These are phyloP conservation scores for Himantopus leucocephalus DNA, from an alignment of 2,113 vertebrate species.

Conservation along the genomic window DNA sequence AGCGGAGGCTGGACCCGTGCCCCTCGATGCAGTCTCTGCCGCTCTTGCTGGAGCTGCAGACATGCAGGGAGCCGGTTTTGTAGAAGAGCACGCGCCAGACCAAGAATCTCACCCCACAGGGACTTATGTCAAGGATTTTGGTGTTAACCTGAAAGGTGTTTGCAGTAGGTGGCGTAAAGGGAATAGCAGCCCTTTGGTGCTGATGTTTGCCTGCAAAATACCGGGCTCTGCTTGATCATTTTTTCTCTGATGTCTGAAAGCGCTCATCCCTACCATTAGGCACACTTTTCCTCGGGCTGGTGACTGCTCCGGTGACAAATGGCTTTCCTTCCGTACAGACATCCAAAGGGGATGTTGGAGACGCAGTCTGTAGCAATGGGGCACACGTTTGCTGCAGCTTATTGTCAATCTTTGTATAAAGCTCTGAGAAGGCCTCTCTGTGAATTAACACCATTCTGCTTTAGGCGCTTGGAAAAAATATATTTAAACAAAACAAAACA, in stretches of 20 bases:
- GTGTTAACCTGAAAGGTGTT: not conserved
- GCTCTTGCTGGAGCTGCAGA: not conserved
- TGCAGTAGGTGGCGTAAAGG: not conserved
- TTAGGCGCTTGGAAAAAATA: slow-evolving; percentile 55
- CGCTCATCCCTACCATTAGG: not conserved
- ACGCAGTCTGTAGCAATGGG: slow-evolving; percentile 29
- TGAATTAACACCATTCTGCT: slow-evolving; percentile 73
- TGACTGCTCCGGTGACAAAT: slow-evolving; percentile 34
- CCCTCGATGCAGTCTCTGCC: not conserved
- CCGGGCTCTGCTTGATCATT: not conserved
- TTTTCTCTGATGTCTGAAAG: slow-evolving; percentile 17
- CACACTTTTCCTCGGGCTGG: slow-evolving; percentile 22
- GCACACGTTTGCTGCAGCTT: slow-evolving; percentile 63
- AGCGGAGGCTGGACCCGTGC: not conserved
- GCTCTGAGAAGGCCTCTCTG: slow-evolving; percentile 70
- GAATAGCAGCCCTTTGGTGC: not conserved
- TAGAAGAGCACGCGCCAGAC: not conserved
- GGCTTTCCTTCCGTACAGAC: slow-evolving; percentile 38
- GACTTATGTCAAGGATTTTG: not conserved
- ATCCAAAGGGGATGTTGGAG: slow-evolving; percentile 51
- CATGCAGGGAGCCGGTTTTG: not conserved
- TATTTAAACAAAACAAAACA: not conserved
- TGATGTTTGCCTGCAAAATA: not conserved
- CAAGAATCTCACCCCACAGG: not conserved
- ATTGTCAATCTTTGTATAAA: slow-evolving; percentile 67